These are phyloP conservation scores for Morelia viridis DNA, from an alignment of 2,797 vertebrate genomes.

Conservation along the genomic window DNA sequence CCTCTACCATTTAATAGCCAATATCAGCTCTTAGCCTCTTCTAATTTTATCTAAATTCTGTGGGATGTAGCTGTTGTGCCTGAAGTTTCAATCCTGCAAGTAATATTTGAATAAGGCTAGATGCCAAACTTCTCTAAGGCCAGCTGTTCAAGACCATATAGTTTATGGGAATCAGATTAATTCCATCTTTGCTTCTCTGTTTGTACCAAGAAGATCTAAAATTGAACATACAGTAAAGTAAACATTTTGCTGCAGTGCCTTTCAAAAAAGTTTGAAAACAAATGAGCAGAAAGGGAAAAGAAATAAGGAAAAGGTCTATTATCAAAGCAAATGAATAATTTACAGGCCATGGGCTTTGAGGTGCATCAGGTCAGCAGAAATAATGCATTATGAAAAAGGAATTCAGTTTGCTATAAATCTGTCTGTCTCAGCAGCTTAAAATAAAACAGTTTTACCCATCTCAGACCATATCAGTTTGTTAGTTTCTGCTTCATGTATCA, in stretches of 20 bases:
- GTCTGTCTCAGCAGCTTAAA: constrained; percentile 73
- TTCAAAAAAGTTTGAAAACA: constrained; percentile 41
- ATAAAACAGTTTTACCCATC: constrained; percentile 76
- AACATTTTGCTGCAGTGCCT: neutral
- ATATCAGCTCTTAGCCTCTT: neutral
- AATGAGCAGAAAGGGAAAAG: constrained; percentile 49
- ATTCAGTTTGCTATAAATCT: constrained; percentile 76
- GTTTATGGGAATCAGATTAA: constrained; percentile 1
- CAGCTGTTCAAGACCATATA: neutral
- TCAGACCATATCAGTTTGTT: constrained; percentile 76
- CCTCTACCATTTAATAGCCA: neutral
- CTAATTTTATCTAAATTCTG: constrained; percentile 5
- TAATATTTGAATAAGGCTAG: neutral
- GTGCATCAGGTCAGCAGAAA: constrained; percentile 73
- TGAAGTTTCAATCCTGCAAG: neutral
- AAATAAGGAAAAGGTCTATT: constrained; percentile 58
- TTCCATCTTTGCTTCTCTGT: neutral
- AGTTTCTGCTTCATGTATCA: constrained; percentile 81
- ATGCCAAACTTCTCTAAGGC: constrained; percentile 6
- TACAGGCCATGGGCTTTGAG: constrained; percentile 68
- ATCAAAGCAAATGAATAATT: constrained; percentile 70
- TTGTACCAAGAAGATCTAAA: neutral
- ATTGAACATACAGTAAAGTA: neutral
- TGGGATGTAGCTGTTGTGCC: neutral
- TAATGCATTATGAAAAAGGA: constrained; percentile 75